phyloP scores from a whole-genome alignment of 1,140 invertebrate species.

The Dinoponera quadriceps region DNA sequence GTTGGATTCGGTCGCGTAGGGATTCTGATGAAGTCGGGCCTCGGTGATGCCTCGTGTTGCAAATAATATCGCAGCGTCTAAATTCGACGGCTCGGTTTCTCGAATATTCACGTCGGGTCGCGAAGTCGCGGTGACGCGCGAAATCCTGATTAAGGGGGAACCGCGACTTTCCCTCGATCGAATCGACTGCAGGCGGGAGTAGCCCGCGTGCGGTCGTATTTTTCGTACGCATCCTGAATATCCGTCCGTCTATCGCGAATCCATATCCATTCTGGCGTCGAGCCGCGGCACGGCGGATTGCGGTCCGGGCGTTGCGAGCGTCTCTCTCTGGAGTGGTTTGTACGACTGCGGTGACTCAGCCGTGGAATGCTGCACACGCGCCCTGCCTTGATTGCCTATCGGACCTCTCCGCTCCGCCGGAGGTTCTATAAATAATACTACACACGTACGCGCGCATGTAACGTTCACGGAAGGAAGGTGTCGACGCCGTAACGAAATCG shows the following conservation, averaged over 20 bases:
- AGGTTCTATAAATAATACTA: slow-evolving; percentile 73
- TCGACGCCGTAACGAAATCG: slow-evolving; percentile 61
- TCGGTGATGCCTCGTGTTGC: too few relatives aligned
- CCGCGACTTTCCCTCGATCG: too few relatives aligned
- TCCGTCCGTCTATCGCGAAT: neutral
- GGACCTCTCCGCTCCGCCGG: slow-evolving; percentile 59
- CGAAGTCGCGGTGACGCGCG: too few relatives aligned
- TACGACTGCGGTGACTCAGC: slow-evolving; percentile 71
- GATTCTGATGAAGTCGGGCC: too few relatives aligned
- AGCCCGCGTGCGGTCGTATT: neutral
- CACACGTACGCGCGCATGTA: slow-evolving; percentile 31
- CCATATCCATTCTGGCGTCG: neutral
- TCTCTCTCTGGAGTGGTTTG: slow-evolving; percentile 49
- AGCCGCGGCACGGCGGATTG: neutral
- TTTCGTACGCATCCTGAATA: neutral
- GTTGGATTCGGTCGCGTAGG: too few relatives aligned
- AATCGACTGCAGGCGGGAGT: too few relatives aligned
- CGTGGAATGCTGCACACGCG: slow-evolving; percentile 75
- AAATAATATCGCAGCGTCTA: too few relatives aligned
- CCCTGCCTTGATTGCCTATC: slow-evolving; percentile 77
- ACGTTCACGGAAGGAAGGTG: slow-evolving; percentile 8
- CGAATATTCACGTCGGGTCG: too few relatives aligned
- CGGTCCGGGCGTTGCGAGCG: neutral
- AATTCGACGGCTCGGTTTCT: too few relatives aligned
- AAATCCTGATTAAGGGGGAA: too few relatives aligned